Base-by-base conservation (phyloP, 1,140 invertebrate genomes). In the Acromyrmex echinatior region DNA sequence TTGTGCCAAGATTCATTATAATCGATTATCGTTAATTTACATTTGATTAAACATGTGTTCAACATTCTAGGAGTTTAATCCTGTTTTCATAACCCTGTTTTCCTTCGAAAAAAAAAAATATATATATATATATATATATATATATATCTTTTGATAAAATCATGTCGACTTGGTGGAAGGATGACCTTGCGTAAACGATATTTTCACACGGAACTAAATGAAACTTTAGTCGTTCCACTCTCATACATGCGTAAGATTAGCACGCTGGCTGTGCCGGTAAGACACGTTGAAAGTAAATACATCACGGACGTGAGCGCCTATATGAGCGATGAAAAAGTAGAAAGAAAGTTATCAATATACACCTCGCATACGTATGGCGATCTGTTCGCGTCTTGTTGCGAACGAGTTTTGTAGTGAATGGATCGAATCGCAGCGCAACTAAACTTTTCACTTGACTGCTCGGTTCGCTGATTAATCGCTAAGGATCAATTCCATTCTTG, bases 301-400 rank as follows among this genome's bases (percentile, higher is more conserved):
- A 90, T 76, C 62, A 68, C 39, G 79, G 62, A 85, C 79, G 56
- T 58, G 74, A 49, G n/a, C 39, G 66, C 28, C 21, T 21, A 86
- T 73, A 86, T 18, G 85, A 76, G 66, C 31, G 86, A 56, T 90
- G 74, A 90, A 90, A 90, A 90, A 91, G 90, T 90, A 87, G 90
- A 91, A 91, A 91, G 90, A 91, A 91, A 91, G 90, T 91, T 90
- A 82, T 71, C 90, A 86, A 91, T 90, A 91, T 90, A 77, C 74
- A 71, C 79, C 88, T 89, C 86, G 89, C 89, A 88, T 91, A 88
- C 81, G 86, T 79, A 73, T 73, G 53, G 28, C 49, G 89, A 90
- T 86, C 78, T 49, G 68, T 74, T 77, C 35, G 76, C 31, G 63
- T 66, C 35, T 63, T 18, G 49, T 88, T 45, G 77, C 66, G 82